These are phyloP conservation scores for Zeus faber DNA, from an alignment of 2,113 vertebrate genomes.

Conservation along the genomic window DNA sequence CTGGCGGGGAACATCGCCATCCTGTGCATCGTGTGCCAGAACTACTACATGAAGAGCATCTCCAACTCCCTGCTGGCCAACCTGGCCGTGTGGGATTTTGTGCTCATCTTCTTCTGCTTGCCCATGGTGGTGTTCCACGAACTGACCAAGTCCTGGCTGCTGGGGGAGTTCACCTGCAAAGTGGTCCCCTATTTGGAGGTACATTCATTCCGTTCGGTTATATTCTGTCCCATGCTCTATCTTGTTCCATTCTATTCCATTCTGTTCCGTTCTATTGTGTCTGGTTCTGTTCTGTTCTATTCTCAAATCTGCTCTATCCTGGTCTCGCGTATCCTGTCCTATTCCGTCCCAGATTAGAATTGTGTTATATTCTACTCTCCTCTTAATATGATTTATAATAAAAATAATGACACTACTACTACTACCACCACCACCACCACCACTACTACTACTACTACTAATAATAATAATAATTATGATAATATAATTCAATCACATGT, in stretches of 20 bases:
- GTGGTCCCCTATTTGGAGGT: slow-evolving; percentile 97
- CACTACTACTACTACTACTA: no score
- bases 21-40: slow-evolving; percentile 97
- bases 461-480: no score
- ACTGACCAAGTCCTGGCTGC: slow-evolving; percentile 93
- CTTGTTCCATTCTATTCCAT: slow-evolving; percentile 4
- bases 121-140: slow-evolving; percentile 96
- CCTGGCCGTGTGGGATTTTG: slow-evolving; percentile 95
- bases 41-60: slow-evolving; percentile 99
- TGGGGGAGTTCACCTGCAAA: slow-evolving; percentile 96
- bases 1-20: slow-evolving; percentile 93
- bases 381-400: no score
- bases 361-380: no score
- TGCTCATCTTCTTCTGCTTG: slow-evolving; percentile 92
- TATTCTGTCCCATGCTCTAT: not conserved
- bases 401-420: no score
- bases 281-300: not conserved
- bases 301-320: not conserved
- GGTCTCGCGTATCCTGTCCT: not conserved
- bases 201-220: slow-evolving; percentile 30
- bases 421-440: no score
- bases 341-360: no score
- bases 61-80: slow-evolving; percentile 96
- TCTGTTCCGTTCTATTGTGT: not conserved
- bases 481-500: no score